Base-by-base conservation (phyloP, 1,140 invertebrate species). In the Cydia pomonella region DNA sequence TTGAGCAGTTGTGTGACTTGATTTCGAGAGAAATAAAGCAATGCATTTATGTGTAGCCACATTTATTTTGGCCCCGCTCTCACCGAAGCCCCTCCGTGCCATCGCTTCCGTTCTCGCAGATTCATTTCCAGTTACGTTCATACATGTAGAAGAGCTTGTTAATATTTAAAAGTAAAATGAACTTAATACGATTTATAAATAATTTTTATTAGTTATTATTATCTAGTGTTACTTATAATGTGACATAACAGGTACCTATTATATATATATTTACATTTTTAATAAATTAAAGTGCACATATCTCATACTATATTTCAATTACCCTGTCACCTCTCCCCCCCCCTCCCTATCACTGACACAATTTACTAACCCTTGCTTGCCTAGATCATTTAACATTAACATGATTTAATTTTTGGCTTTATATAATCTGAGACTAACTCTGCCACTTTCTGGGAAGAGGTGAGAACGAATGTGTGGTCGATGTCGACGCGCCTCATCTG, bases 381-480 rank as follows among this genome's bases (percentile, higher is more conserved):
- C 33, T 38, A 38, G 33, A 38, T 38, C 33, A 38, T 38, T 38
- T 38, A 38, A 33, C 29, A 18, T 50, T 50, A n/a, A 53, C 50
- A 53, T 18, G 50, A 53, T 53, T 53, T n/a, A 53, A 53, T 50
- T 16, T 41, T 74, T 16, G 53, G 23, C 47, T 81, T 86, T 23
- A 91, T 88, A 81, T 80, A 84, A 21, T 84, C 79, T 27, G 81
- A 75, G 18, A 87, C 88, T 77, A 88, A 85, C 72, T 77, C 74
- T n/a, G 90, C 89, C 69, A 91, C 80, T 62, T 25, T n/a, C 73
- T 86, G 77, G 25, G 90, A 90, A 29, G 87, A 90, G 83, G 87
- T 88, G 25, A 92, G 78, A 23, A 92, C 87, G 87, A 92, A 92
- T 71, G 85, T 81, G 80, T 92, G 91, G 72, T 82, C 82, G 71